These are phyloP conservation scores for Saccostrea glomerata DNA, from an alignment of 1,140 invertebrate species.

Conservation along the genomic window DNA sequence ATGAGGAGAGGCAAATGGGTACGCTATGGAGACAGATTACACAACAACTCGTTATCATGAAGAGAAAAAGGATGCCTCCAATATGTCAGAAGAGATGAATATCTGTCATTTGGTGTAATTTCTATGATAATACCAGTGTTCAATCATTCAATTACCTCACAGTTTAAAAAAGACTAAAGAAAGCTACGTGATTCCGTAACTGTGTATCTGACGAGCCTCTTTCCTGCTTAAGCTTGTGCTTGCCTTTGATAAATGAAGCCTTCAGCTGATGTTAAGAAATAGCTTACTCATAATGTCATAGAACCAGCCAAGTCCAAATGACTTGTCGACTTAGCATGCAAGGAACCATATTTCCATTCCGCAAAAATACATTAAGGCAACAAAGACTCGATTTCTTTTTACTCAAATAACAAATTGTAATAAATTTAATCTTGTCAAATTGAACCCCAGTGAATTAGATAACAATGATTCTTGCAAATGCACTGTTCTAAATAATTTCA, in stretches of 20 bases:
- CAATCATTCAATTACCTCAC: slow-evolving; percentile 36
- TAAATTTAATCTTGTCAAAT: slow-evolving; percentile 33
- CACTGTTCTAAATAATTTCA: slow-evolving; percentile 38
- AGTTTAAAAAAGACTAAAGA: slow-evolving; percentile 35
- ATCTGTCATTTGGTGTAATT: slow-evolving; percentile 38
- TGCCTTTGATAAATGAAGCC: slow-evolving; percentile 31
- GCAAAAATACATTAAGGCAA: slow-evolving; percentile 36
- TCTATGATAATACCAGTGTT: slow-evolving; percentile 27
- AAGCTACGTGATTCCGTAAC: slow-evolving; percentile 1
- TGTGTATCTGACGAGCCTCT: slow-evolving; percentile 8
- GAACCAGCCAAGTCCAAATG: slow-evolving; percentile 9
- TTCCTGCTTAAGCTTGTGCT: slow-evolving; percentile 16
- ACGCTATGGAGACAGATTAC: not conserved
- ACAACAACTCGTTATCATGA: slow-evolving; percentile 33
- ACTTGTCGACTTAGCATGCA: slow-evolving; percentile 35
- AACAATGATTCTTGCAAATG: slow-evolving; percentile 32
- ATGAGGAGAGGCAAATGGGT: slow-evolving; percentile 1
- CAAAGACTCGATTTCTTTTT: slow-evolving; percentile 36
- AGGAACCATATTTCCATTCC: slow-evolving; percentile 31
- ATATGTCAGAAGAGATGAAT: slow-evolving; percentile 32
- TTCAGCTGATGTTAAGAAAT: slow-evolving; percentile 36
- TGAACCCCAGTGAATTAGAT: slow-evolving; percentile 27
- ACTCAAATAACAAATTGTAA: slow-evolving; percentile 37
- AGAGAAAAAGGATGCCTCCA: slow-evolving; percentile 26
- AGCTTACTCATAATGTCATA: slow-evolving; percentile 34